Evolutionary conservation across 2,797 vertebrate genomes (phyloP).

Genomic region (Glyptemys insculpta): DNA sequence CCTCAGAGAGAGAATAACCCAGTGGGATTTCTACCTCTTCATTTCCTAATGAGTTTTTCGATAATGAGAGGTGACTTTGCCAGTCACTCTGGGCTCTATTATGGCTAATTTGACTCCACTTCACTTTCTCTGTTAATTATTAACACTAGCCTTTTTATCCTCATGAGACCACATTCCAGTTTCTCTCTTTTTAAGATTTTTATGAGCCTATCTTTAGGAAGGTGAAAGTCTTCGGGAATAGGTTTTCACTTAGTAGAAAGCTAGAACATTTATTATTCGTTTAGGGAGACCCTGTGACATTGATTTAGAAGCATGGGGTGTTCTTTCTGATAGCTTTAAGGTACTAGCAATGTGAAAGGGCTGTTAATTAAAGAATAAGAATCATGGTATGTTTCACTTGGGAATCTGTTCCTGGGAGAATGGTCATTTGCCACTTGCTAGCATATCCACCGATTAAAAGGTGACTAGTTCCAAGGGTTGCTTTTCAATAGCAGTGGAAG

Average conservation of each 20-base stretch:
- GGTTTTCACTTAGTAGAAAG: slow-evolving; percentile 75
- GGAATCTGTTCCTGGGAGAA: slow-evolving; percentile 78
- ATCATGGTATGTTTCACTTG: slow-evolving; percentile 72
- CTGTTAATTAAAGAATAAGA: slow-evolving; percentile 82
- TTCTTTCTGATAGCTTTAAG: slow-evolving; percentile 72
- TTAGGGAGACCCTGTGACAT: slow-evolving; percentile 70
- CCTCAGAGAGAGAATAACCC: slow-evolving; percentile 81
- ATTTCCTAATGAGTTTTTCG: slow-evolving; percentile 89
- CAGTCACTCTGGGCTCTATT: slow-evolving; percentile 95
- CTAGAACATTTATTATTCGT: slow-evolving; percentile 73
- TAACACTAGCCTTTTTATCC: slow-evolving; percentile 97
- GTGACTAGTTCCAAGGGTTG: slow-evolving; percentile 71
- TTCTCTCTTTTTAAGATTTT: slow-evolving; percentile 77
- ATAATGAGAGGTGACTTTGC: slow-evolving; percentile 88
- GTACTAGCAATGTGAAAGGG: slow-evolving; percentile 76
- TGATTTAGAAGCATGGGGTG: slow-evolving; percentile 67
- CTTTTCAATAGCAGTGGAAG: slow-evolving; percentile 61
- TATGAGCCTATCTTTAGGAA: slow-evolving; percentile 73
- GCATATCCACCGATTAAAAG: slow-evolving; percentile 75
- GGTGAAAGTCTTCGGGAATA: slow-evolving; percentile 74
- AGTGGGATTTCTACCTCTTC: slow-evolving; percentile 87
- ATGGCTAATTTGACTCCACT: slow-evolving; percentile 94
- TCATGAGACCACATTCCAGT: slow-evolving; percentile 86
- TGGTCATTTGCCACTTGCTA: slow-evolving; percentile 82
- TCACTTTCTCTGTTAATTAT: slow-evolving; percentile 92